Evolutionary conservation across 2,113 vertebrate species (phyloP).

Genomic region (Thalassarche chlororhynchos): DNA sequence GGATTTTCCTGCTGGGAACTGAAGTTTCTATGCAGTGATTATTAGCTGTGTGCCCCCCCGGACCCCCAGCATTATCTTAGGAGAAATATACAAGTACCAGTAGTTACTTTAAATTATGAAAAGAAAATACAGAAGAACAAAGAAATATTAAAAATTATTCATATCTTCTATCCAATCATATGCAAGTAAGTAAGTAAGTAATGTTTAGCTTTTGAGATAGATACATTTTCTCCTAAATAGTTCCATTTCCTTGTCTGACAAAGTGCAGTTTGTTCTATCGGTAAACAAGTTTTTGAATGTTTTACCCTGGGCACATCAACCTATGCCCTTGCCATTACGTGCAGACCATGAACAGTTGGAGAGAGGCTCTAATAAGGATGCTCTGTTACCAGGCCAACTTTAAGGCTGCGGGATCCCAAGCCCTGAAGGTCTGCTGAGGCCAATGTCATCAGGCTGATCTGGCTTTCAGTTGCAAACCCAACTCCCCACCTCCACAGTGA

Average conservation of each 20-base stretch:
- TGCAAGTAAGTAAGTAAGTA: neutral
- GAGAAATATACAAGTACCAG: neutral
- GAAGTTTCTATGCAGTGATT: neutral
- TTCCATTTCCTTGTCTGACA: neutral
- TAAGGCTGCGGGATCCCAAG: neutral
- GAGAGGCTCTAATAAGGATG: neutral
- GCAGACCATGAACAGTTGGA: neutral
- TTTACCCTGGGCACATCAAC: neutral
- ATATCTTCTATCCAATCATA: neutral
- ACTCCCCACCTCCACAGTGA: neutral
- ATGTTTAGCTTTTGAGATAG: neutral
- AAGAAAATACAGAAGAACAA: neutral
- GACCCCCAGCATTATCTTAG: neutral
- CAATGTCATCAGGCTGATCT: neutral
- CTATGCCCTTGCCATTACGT: neutral
- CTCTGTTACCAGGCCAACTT: neutral
- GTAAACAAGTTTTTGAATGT: neutral
- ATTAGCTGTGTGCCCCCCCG: fast-evolving
- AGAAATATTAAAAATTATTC: neutral
- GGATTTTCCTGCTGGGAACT: neutral
- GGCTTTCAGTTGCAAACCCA: neutral
- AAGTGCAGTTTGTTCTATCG: neutral
- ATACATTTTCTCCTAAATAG: neutral
- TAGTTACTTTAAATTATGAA: neutral
- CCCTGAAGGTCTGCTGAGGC: neutral